phyloP scores from a whole-genome alignment of 2,888 invertebrate genomes.

The Isoperla grammatica region DNA sequence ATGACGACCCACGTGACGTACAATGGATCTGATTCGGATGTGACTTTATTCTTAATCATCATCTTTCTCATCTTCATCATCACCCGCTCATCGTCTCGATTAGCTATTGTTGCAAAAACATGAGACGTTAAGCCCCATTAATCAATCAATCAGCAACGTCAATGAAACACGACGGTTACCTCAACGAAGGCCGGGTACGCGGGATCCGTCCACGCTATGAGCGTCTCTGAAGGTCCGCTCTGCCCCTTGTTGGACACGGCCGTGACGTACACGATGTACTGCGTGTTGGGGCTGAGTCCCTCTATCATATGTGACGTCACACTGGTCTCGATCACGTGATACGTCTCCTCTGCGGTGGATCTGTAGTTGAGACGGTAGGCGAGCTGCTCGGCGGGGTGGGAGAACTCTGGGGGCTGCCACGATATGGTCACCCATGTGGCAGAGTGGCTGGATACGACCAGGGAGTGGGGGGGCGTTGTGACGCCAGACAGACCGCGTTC shows the following conservation, averaged over 20 bases:
- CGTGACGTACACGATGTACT: slow-evolving; percentile 72
- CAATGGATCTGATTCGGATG: too few species aligned
- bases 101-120: too few species aligned
- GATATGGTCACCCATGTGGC: slow-evolving; percentile 75
- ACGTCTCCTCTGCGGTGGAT: slow-evolving; percentile 49
- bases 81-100: too few species aligned
- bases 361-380: slow-evolving; percentile 52
- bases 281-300: slow-evolving; percentile 69
- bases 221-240: slow-evolving; percentile 72
- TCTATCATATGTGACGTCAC: slow-evolving; percentile 67
- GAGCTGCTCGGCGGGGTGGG: slow-evolving; percentile 71
- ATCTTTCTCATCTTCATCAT: too few species aligned
- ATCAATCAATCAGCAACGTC: too few species aligned
- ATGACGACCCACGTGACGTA: too few species aligned
- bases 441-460: slow-evolving; percentile 71
- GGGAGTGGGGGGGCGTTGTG: slow-evolving; percentile 74
- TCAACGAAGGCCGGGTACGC: slow-evolving; percentile 82
- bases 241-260: slow-evolving; percentile 63
- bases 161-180: too few species aligned
- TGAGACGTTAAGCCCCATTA: too few species aligned
- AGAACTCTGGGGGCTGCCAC: slow-evolving; percentile 83
- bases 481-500: slow-evolving; percentile 55
- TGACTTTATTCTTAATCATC: too few species aligned
- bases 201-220: slow-evolving; percentile 83
- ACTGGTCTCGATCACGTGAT: slow-evolving; percentile 57